These are phyloP conservation scores for Bombus confusus DNA, from an alignment of 1,140 invertebrate genomes.

Conservation along the genomic window DNA sequence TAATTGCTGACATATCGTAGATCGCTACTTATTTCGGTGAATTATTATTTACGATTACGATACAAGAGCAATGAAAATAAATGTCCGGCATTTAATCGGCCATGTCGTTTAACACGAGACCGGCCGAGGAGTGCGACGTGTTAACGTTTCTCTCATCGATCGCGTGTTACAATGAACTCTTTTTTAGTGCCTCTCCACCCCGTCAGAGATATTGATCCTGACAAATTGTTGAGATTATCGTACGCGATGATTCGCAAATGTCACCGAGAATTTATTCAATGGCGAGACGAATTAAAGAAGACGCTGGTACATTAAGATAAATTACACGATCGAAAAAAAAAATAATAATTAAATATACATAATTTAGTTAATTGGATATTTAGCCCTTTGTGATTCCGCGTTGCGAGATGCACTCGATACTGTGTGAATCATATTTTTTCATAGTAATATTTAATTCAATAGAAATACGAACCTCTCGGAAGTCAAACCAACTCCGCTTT, in stretches of 20 bases:
- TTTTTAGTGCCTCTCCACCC: constrained; percentile 28
- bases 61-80: constrained; percentile 15
- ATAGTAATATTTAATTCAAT: too few relatives aligned
- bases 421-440: too few relatives aligned
- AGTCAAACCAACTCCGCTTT: too few relatives aligned
- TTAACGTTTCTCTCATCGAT: constrained; percentile 49
- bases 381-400: too few relatives aligned
- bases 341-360: too few relatives aligned
- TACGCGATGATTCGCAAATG: not conserved
- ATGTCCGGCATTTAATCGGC: constrained; percentile 20
- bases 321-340: not conserved
- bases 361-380: not conserved
- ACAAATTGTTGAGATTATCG: constrained; percentile 40
- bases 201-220: constrained; percentile 38
- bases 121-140: not conserved
- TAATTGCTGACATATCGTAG: not conserved
- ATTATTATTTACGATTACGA: not conserved
- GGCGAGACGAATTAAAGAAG: not conserved
- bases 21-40: not conserved
- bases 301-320: not conserved
- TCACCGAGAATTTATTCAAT: not conserved
- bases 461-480: too few relatives aligned
- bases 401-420: too few relatives aligned
- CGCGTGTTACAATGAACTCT: constrained; percentile 46
- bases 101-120: not conserved